Base-by-base conservation (phyloP, 2,113 vertebrate species). In the Mastomys natalensis region DNA sequence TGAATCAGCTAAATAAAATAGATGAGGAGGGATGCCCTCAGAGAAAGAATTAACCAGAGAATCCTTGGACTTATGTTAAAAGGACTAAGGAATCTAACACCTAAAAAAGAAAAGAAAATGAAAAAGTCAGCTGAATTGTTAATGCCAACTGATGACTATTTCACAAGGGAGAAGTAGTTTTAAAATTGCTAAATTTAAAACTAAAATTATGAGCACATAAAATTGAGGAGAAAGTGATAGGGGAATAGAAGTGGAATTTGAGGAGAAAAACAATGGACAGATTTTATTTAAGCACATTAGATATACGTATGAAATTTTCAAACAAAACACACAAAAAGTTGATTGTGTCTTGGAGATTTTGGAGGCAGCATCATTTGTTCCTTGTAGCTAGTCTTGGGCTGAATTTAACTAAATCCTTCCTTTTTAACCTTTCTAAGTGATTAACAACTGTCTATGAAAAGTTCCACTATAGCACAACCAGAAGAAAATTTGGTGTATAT, bases 401-500 rank as follows among this genome's bases (percentile, higher is more conserved):
- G 87, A 64, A 66, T 86, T 66, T 51, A 80, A 92, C 37, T 85
- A 93, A 95, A 84, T 87, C 5, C 26, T 89, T 87, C 51, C 31
- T 58, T 93, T 96, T 74, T 51, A 77, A 60, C 31, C 40, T 93
- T 88, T 94, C n/a, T 16, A 66, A 76, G 8, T 93, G 43, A 58
- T 55, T 87, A 34, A 60, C 84, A 90, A 40, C 19, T 89, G 10
- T 43, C 48, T 84, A 5, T 78, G 74, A 91, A 94, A 93, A 93
- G 16, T 84, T 80, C 74, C 4, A 31, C 82, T 51, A 51, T 76
- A 21, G 31, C 37, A 93, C 19, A 73, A 74, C 62, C 37, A 90
- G n/a, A 94, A 82, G 89, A 53, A 91, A 80, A 90, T 58, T 76
- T 29, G 4, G 40, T 13, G 26, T 64, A 0, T 48, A 51, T 70